Evolutionary conservation across 2,113 vertebrate species (phyloP).

Genomic region (Phycodurus eques): DNA sequence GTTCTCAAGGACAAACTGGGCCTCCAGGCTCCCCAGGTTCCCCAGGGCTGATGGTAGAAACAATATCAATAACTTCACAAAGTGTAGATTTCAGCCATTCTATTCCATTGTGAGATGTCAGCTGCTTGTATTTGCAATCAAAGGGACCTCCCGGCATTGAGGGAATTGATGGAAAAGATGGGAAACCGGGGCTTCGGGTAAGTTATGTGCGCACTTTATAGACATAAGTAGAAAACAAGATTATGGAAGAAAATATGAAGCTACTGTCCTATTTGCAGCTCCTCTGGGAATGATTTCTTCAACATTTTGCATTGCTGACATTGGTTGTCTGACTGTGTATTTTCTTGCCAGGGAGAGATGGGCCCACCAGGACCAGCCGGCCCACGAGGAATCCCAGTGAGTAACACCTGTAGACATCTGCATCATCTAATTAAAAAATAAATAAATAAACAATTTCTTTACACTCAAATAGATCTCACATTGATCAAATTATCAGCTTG

Average conservation of each 20-base stretch:
- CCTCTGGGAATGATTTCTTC: background rate
- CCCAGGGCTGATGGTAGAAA: constrained; percentile 72
- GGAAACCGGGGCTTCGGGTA: constrained; percentile 87
- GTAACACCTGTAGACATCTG: constrained; percentile 33
- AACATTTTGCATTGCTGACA: background rate
- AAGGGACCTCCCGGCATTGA: constrained; percentile 90
- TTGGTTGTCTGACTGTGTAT: background rate
- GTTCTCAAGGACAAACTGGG: constrained; percentile 75
- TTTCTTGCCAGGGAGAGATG: constrained; percentile 77
- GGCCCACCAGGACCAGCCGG: constrained; percentile 82
- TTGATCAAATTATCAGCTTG: no score
- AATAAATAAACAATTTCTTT: background rate
- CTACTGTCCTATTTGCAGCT: background rate
- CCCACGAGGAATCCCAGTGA: constrained; percentile 86
- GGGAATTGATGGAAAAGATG: constrained; percentile 89
- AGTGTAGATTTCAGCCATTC: background rate
- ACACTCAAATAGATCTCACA: no score
- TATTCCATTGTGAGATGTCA: background rate
- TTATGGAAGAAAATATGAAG: background rate
- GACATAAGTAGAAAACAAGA: background rate
- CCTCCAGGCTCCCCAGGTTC: constrained; percentile 80
- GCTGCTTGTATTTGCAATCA: constrained; percentile 13
- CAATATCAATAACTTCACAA: background rate
- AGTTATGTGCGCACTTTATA: constrained; percentile 20
- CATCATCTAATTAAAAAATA: background rate